phyloP scores from a whole-genome alignment of 2,888 invertebrate genomes.

The Stegana nigrithorax region DNA sequence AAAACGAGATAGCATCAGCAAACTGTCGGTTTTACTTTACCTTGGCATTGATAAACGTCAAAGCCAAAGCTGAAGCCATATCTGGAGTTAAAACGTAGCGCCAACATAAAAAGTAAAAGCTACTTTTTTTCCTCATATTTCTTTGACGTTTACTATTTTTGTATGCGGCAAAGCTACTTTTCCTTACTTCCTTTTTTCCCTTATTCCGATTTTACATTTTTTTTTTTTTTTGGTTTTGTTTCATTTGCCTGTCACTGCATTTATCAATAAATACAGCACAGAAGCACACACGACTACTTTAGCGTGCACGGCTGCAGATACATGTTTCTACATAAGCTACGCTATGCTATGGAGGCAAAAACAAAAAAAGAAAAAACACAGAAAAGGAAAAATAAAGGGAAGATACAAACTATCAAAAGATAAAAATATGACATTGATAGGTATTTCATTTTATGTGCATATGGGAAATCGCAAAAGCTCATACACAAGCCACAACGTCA shows the following conservation, averaged over 20 bases:
- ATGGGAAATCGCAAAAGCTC: too few relatives aligned
- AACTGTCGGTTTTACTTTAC: slow-evolving; percentile 18
- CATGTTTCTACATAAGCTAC: slow-evolving; percentile 8
- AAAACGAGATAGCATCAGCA: too few relatives aligned
- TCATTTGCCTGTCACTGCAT: slow-evolving; percentile 37
- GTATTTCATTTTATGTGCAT: slow-evolving; percentile 28
- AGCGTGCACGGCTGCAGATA: too few relatives aligned
- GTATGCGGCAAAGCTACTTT: too few relatives aligned
- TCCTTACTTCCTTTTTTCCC: neutral
- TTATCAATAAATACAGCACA: slow-evolving; percentile 44
- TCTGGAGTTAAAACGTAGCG: too few relatives aligned
- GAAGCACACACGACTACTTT: slow-evolving; percentile 26
- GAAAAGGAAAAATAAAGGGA: slow-evolving; percentile 28
- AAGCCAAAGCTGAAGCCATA: neutral
- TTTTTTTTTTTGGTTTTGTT: neutral
- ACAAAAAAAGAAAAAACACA: slow-evolving; percentile 17
- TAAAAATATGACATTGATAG: slow-evolving; percentile 56
- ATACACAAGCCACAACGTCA: slow-evolving; percentile 9
- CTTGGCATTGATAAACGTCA: slow-evolving; percentile 31
- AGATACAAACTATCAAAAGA: slow-evolving; percentile 58
- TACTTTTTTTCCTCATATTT: slow-evolving; percentile 21
- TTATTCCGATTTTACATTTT: neutral
- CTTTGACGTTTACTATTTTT: too few relatives aligned
- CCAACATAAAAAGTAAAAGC: slow-evolving; percentile 34
- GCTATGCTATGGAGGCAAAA: slow-evolving; percentile 18